Evolutionary conservation across 30 jellyfish, hydroid and myxozoan species (phyloP).

Genomic region (Turritopsis rubra): DNA sequence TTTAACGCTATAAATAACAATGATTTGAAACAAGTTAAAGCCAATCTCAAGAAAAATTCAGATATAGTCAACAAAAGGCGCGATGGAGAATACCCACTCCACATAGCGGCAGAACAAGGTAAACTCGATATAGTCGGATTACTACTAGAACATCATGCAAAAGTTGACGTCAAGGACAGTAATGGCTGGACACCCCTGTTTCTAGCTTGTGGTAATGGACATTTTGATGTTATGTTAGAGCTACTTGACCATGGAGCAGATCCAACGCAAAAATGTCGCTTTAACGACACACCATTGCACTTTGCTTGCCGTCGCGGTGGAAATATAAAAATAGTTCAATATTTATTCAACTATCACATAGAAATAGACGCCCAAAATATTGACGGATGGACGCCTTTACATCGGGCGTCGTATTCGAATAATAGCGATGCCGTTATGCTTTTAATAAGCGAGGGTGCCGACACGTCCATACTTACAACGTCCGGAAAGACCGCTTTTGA

Average conservation of each 20-base stretch:
- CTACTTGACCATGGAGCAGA: constrained; percentile 46
- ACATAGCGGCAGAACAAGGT: constrained; percentile 28
- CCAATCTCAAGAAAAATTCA: not conserved
- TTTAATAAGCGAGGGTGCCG: constrained; percentile 32
- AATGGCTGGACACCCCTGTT: constrained; percentile 28
- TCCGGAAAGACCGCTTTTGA: constrained; percentile 30
- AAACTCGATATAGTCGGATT: constrained; percentile 3
- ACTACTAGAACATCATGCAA: constrained; percentile 9
- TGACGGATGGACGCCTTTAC: constrained; percentile 46
- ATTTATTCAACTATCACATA: constrained; percentile 15
- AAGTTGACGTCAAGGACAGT: constrained; percentile 21
- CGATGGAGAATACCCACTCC: constrained; percentile 32
- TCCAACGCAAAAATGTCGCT: constrained; percentile 16
- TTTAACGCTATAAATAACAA: constrained; percentile 20
- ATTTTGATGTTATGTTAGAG: constrained; percentile 15
- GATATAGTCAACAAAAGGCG: constrained; percentile 14
- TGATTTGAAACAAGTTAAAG: constrained; percentile 7
- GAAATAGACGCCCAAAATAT: constrained; percentile 25
- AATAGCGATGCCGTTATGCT: constrained; percentile 23
- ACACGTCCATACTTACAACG: constrained; percentile 5
- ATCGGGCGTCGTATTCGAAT: constrained; percentile 17
- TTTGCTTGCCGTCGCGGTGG: constrained; percentile 17
- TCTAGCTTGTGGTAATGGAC: constrained; percentile 30
- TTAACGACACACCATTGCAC: constrained; percentile 36
- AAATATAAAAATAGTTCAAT: constrained; percentile 1